Evolutionary conservation across 2,888 invertebrate genomes (phyloP).

Genomic region (Epirrita christyi): DNA sequence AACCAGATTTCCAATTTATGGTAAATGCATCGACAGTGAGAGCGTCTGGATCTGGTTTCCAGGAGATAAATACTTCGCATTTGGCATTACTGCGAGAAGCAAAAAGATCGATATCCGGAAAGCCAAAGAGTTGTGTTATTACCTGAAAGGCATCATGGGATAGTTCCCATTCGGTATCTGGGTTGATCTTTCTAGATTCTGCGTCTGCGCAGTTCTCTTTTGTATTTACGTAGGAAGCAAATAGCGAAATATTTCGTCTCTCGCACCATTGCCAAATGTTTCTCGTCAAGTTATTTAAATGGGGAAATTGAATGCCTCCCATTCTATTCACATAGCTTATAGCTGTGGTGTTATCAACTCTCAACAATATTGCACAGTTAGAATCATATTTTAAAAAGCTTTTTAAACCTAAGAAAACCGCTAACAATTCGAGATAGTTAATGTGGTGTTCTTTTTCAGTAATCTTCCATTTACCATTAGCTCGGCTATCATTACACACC

Average conservation of each 20-base stretch:
- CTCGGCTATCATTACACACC: not conserved
- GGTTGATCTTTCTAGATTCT: slow-evolving; percentile 37
- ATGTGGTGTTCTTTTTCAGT: not conserved
- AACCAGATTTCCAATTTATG: slow-evolving; percentile 19
- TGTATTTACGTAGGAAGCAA: slow-evolving; percentile 50
- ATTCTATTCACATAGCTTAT: slow-evolving; percentile 7
- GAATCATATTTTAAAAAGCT: not conserved
- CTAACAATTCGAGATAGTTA: slow-evolving; percentile 10
- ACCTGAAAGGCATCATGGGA: slow-evolving; percentile 23
- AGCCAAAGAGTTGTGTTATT: slow-evolving; percentile 23
- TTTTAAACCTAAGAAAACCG: slow-evolving; percentile 9
- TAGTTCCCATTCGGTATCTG: slow-evolving; percentile 38
- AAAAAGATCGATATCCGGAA: slow-evolving; percentile 32
- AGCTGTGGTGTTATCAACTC: slow-evolving; percentile 1
- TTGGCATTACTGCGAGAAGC: slow-evolving; percentile 35
- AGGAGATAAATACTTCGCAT: slow-evolving; percentile 27
- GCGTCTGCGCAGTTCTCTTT: slow-evolving; percentile 43
- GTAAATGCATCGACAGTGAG: slow-evolving; percentile 30
- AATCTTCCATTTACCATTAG: not conserved
- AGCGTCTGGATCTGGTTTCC: slow-evolving; percentile 33
- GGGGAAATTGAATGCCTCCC: no score
- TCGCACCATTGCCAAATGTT: no score
- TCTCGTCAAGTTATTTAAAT: no score
- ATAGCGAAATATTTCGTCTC: slow-evolving; percentile 38
- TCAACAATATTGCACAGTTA: slow-evolving; percentile 3